phyloP scores from a whole-genome alignment of 35 echinoderm and acorn worm genomes.

The Stichopus chloronotus region DNA sequence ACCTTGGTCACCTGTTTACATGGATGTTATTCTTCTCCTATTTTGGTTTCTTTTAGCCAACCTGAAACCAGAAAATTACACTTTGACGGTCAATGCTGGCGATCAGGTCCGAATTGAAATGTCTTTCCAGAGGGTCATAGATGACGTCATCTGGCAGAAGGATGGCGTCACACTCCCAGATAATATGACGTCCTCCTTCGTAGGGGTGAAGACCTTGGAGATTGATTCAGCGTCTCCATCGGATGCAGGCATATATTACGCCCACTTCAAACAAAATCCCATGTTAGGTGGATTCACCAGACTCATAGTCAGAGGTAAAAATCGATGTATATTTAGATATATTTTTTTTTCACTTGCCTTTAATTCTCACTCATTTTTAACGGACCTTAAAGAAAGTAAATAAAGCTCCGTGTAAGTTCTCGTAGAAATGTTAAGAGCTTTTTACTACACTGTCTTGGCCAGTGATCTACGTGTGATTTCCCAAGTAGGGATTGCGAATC shows the following conservation, averaged over 20 bases:
- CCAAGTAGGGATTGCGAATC: no score
- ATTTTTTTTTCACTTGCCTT: no score
- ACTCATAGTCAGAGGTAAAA: conserved; percentile 27
- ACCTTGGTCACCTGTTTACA: no score
- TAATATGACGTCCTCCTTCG: neutral
- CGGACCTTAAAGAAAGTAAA: no score
- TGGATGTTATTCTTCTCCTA: no score
- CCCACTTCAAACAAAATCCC: neutral
- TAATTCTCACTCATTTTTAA: no score
- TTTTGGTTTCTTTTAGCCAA: neutral
- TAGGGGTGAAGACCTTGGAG: neutral
- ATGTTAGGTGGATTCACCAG: conserved; percentile 7
- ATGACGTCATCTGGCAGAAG: neutral
- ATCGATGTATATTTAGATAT: no score
- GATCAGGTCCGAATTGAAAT: neutral
- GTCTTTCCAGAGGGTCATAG: neutral
- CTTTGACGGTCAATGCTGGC: conserved; percentile 7
- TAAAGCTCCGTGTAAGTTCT: no score
- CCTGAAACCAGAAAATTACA: neutral
- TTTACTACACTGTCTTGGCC: no score
- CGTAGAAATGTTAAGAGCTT: no score
- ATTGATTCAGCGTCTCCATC: neutral
- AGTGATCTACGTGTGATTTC: no score
- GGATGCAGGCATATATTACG: conserved; percentile 32
- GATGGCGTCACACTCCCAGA: neutral